phyloP scores from a whole-genome alignment of 2,888 invertebrate species.

The Luperina testacea region DNA sequence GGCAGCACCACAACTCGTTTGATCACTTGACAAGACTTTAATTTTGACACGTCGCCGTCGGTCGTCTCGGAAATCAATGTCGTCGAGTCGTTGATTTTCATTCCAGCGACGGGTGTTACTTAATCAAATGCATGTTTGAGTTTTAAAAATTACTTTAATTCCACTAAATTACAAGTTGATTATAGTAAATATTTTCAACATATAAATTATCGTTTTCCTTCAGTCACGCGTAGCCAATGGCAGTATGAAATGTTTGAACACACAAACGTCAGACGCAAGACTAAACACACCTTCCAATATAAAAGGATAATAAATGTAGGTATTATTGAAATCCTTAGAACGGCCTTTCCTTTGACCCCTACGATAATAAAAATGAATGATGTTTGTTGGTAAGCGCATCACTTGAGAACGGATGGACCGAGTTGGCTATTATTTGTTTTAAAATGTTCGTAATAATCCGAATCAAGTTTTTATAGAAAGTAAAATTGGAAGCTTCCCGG shows the following conservation, averaged over 20 bases:
- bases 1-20: neutral
- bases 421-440: too few relatives aligned
- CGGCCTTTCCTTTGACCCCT: too few relatives aligned
- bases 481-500: too few relatives aligned
- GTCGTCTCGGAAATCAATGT: neutral
- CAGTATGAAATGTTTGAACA: conserved; percentile 31
- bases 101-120: neutral
- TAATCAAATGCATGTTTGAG: neutral
- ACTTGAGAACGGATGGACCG: too few relatives aligned
- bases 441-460: too few relatives aligned
- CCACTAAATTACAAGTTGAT: conserved; percentile 25
- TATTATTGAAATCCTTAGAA: too few relatives aligned
- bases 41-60: neutral
- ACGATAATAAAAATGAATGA: too few relatives aligned
- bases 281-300: neutral
- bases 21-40: neutral
- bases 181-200: conserved; percentile 31
- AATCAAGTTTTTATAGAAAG: too few relatives aligned
- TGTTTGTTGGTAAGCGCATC: too few relatives aligned
- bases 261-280: conserved; percentile 28
- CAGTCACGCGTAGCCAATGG: conserved; percentile 41
- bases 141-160: conserved; percentile 28
- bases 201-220: conserved; percentile 4
- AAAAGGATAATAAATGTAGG: too few relatives aligned
- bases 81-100: neutral